Evolutionary conservation across 1,140 invertebrate species (phyloP).

Genomic region (Drosophila repleta): DNA sequence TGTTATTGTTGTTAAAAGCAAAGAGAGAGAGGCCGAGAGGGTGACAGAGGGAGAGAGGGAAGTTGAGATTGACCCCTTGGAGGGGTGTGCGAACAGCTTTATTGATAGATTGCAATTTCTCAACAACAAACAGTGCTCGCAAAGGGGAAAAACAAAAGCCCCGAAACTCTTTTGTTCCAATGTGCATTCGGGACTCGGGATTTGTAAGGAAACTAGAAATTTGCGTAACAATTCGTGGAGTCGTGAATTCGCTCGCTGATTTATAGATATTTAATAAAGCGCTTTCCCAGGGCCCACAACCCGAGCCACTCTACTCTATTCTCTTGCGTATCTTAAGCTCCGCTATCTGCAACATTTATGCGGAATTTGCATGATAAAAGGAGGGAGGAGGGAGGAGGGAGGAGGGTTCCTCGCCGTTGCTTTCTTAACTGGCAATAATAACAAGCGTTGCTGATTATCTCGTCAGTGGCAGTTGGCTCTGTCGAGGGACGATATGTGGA

Average conservation of each 20-base stretch:
- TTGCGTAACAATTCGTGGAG: slow-evolving; percentile 69
- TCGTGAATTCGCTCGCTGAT: slow-evolving; percentile 55
- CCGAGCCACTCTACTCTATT: background rate
- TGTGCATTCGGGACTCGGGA: slow-evolving; percentile 37
- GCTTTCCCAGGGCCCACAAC: slow-evolving; percentile 51
- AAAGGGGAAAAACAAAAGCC: slow-evolving; percentile 41
- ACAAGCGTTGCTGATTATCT: slow-evolving; percentile 61
- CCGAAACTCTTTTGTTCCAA: slow-evolving; percentile 64
- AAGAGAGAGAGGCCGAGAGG: background rate
- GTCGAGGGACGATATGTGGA: background rate
- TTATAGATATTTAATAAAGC: slow-evolving; percentile 75
- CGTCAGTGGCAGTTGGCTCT: slow-evolving; percentile 7
- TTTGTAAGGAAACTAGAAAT: slow-evolving; percentile 58
- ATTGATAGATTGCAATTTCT: slow-evolving; percentile 78
- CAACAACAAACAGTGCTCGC: slow-evolving; percentile 11
- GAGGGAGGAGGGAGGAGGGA: background rate
- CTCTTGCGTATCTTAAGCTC: slow-evolving; percentile 4
- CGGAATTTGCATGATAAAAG: slow-evolving; percentile 40
- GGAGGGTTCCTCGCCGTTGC: too few species aligned
- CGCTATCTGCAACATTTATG: background rate
- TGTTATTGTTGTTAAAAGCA: slow-evolving; percentile 41
- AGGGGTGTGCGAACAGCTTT: slow-evolving; percentile 49
- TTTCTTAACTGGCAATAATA: slow-evolving; percentile 53
- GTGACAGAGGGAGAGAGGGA: background rate
- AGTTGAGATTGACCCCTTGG: slow-evolving; percentile 4